Evolutionary conservation across 92 coral and sea anemone genomes (phyloP).

Genomic region (Desmophyllum pertusum): DNA sequence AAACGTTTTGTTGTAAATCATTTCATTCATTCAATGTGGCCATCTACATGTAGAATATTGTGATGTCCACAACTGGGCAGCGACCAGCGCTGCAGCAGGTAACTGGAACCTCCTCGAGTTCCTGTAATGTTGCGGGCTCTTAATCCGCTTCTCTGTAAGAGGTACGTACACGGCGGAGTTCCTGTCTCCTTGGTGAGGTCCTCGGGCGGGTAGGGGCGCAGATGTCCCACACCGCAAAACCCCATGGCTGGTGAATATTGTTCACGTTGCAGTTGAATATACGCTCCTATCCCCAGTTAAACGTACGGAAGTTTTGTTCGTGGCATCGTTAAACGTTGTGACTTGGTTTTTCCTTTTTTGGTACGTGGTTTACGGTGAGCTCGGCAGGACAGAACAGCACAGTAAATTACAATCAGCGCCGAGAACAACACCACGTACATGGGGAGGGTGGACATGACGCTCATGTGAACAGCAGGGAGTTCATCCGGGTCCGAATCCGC

Average conservation of each 20-base stretch:
- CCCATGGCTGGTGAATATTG: background rate
- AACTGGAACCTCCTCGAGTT: background rate
- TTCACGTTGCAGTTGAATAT: background rate
- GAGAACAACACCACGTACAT: slow-evolving; percentile 85
- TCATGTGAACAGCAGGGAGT: slow-evolving; percentile 70
- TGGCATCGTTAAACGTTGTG: slow-evolving; percentile 18
- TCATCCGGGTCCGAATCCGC: slow-evolving; percentile 87
- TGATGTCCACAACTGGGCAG: background rate
- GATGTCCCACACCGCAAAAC: background rate
- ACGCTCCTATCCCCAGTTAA: background rate
- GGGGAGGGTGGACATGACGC: slow-evolving; percentile 88
- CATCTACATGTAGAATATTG: background rate
- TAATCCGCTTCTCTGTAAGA: background rate
- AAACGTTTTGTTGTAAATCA: background rate
- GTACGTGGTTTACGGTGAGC: slow-evolving; percentile 72
- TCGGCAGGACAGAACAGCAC: slow-evolving; percentile 87
- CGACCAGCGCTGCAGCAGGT: slow-evolving; percentile 10
- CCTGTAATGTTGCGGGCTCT: slow-evolving; percentile 7
- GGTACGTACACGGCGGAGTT: background rate
- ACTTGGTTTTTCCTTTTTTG: slow-evolving; percentile 50
- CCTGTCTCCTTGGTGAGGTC: slow-evolving; percentile 1
- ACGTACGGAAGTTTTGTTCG: slow-evolving; percentile 47
- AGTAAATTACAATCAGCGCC: slow-evolving; percentile 77
- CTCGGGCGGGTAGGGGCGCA: background rate
- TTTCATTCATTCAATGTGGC: background rate